These are phyloP conservation scores for Lagorchestes hirsutus DNA, from an alignment of 2,797 vertebrate species.

Conservation along the genomic window DNA sequence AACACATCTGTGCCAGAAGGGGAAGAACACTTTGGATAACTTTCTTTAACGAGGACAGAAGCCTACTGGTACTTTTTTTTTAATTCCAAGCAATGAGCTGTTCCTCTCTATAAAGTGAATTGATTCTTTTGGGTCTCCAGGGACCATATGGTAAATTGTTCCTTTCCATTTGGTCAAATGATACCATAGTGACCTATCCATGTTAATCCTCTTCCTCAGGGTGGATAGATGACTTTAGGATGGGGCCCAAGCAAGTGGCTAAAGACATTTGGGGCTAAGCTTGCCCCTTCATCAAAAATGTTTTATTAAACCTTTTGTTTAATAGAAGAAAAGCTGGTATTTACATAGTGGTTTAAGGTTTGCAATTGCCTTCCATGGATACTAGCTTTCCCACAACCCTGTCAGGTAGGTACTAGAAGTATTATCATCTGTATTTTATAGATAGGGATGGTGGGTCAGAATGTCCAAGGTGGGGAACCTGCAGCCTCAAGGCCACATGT, in stretches of 20 bases:
- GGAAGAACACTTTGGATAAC: neutral
- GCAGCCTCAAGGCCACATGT: too few species aligned
- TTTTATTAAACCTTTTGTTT: neutral
- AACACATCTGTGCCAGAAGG: conserved; percentile 20
- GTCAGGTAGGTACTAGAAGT: neutral
- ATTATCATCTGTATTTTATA: neutral
- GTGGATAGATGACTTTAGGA: neutral
- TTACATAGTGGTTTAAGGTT: neutral
- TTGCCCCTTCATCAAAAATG: neutral
- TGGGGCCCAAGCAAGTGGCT: too few species aligned
- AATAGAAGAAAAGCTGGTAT: neutral
- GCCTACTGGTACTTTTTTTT: conserved; percentile 36
- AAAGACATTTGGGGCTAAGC: neutral
- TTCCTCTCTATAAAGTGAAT: neutral
- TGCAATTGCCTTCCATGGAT: neutral
- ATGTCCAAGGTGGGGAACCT: neutral
- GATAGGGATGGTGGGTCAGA: neutral
- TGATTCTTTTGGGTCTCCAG: neutral
- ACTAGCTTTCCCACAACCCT: neutral
- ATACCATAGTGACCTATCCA: rapidly evolving
- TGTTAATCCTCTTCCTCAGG: neutral
- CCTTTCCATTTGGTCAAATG: neutral
- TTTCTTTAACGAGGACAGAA: neutral
- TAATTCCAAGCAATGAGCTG: neutral
- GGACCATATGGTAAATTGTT: neutral